Conservation (phyloP, 2,113 vertebrate genomes). For the Platysteira castanea region DNA sequence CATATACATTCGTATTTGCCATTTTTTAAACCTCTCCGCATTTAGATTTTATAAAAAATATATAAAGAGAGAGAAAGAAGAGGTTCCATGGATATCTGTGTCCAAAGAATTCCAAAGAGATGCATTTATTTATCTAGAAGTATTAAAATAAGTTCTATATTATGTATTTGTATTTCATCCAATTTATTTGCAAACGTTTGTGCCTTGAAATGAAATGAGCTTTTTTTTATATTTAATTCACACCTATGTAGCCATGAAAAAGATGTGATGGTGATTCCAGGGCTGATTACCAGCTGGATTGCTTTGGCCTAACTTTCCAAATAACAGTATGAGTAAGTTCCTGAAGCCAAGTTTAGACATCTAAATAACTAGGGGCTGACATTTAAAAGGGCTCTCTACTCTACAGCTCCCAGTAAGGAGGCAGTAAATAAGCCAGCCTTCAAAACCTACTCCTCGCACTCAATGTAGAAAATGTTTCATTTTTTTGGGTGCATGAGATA, state of each 20-base stretch:
- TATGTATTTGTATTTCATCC: constrained; percentile 39
- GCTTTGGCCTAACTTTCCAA: background rate
- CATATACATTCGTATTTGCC: constrained; percentile 26
- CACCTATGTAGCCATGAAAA: constrained; percentile 20
- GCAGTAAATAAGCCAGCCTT: background rate
- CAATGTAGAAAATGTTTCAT: background rate
- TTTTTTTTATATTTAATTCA: constrained; percentile 39
- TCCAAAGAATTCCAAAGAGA: constrained; percentile 63
- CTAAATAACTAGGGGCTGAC: constrained; percentile 31
- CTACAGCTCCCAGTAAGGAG: constrained; percentile 32
- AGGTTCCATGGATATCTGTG: constrained; percentile 51
- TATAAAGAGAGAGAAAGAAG: constrained; percentile 52
- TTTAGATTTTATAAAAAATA: constrained; percentile 58
- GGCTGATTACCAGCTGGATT: constrained; percentile 11
- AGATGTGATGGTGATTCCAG: background rate
- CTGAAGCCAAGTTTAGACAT: constrained; percentile 15
- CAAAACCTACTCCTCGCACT: background rate
- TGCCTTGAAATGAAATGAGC: constrained; percentile 59
- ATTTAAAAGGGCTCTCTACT: constrained; percentile 57
- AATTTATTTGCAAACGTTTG: constrained; percentile 60
- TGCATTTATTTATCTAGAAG: constrained; percentile 59
- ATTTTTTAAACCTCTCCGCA: constrained; percentile 54
- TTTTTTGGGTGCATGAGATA: background rate
- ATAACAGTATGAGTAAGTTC: background rate
- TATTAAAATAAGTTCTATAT: constrained; percentile 52